These are phyloP conservation scores for Drosophila pegasa DNA, from an alignment of 2,888 invertebrate genomes.

Conservation along the genomic window DNA sequence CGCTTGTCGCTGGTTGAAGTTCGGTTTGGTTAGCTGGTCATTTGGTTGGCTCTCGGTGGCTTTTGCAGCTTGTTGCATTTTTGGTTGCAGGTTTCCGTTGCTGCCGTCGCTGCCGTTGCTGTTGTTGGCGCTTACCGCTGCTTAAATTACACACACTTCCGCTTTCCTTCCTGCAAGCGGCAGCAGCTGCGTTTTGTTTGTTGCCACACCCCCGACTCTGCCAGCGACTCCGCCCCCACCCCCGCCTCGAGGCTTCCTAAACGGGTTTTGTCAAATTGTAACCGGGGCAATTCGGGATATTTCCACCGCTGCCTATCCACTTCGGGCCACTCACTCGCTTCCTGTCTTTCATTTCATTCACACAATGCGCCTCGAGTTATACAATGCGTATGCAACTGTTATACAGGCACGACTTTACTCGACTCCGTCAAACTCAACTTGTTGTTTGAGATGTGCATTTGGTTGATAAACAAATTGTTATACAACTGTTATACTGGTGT, in stretches of 20 bases:
- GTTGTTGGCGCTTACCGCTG: constrained; percentile 43
- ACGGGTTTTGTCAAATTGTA: constrained; percentile 57
- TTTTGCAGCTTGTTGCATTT: constrained; percentile 61
- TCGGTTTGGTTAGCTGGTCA: constrained; percentile 39
- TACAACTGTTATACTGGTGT: constrained; percentile 6
- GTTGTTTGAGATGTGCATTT: not conserved
- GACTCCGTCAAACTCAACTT: not conserved
- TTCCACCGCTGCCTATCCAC: constrained; percentile 22
- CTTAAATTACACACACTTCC: constrained; percentile 75
- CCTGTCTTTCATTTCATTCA: constrained; percentile 11
- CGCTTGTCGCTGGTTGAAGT: constrained; percentile 37
- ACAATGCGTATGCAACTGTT: constrained; percentile 6
- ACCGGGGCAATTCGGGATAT: constrained; percentile 29
- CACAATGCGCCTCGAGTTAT: constrained; percentile 7
- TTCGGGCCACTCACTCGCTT: constrained; percentile 15
- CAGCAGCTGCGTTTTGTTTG: constrained; percentile 40
- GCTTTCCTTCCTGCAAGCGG: constrained; percentile 61
- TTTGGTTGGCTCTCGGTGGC: constrained; percentile 55
- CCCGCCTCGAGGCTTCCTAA: constrained; percentile 40
- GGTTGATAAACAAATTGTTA: not conserved
- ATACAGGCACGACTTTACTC: not conserved
- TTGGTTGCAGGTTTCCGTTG: constrained; percentile 45
- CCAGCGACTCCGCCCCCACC: no score
- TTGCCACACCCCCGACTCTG: constrained; percentile 12
- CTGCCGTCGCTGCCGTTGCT: constrained; percentile 19